Base-by-base conservation (phyloP, 2,113 vertebrate genomes). In the Fregetta grallaria region DNA sequence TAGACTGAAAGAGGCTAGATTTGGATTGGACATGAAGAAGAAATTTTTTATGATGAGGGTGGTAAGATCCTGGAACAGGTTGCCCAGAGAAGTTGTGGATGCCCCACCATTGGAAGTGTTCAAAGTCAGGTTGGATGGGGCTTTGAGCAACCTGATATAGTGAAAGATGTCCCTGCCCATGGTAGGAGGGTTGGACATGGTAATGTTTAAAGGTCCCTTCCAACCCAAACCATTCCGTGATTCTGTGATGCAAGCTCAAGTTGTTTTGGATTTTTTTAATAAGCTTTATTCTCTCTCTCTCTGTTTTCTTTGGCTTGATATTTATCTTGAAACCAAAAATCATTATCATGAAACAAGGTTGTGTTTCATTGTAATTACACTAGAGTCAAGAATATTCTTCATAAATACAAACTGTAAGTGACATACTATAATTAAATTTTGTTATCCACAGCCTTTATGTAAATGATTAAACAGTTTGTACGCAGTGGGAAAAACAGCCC, bases 391-490 rank as follows among this genome's bases (percentile, higher is more conserved):
- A 90, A 82, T 76, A 73, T 68, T 90, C 52, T 88, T 82, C 58
- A 61, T 87, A 76, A 96, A 88, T 88, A 59, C 45, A 88, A 70
- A 75, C 49, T 62, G 21, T 21, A 42, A 85, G 56, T 87, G 84
- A 53, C 36, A 68, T 52, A 15, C 44, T 84, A 18, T 89, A 86
- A 92, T 92, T 85, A 88, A 75, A 92, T 91, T 53, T 84, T 72
- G 70, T 85, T 94, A 61, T 87, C 62, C 62, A 26, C 32, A 29
- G 38, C 70, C 44, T 85, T 81, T 91, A 73, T 85, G 53, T 79
- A 92, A 65, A 93, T 88, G 50, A 87, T 92, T 86, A 88, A 94
- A 67, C 16, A 81, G 36, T 66, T 86, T 79, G n/a, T 74, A 45
- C 3, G 1, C 84, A 68, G 44, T 83, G 50, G 61, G 34, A 63